Evolutionary conservation across 2,888 invertebrate genomes (phyloP).

Genomic region (Trypoxylon attenuatum): DNA sequence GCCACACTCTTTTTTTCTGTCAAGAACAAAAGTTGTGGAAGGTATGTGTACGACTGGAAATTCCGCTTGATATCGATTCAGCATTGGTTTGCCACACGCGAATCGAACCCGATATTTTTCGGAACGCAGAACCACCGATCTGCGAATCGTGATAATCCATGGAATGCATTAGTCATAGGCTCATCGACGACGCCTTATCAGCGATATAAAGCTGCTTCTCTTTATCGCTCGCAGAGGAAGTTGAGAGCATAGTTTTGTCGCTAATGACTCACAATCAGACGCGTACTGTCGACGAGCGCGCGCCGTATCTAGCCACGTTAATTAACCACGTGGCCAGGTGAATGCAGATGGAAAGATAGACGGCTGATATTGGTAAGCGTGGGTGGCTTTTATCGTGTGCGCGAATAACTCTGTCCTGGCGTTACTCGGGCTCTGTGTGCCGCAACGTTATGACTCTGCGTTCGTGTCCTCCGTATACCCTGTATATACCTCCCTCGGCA

Average conservation of each 20-base stretch:
- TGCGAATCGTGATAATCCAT: neutral
- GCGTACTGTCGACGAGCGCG: conserved; percentile 10
- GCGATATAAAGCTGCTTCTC: conserved; percentile 20
- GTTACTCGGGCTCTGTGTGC: conserved; percentile 26
- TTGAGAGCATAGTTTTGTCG: conserved; percentile 28
- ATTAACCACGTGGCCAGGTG: conserved; percentile 34
- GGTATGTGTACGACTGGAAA: too few relatives aligned
- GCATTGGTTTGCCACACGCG: too few relatives aligned
- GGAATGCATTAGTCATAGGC: conserved; percentile 22
- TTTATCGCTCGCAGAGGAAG: conserved; percentile 28
- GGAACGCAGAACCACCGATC: neutral
- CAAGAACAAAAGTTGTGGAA: too few relatives aligned
- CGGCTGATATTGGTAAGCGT: conserved; percentile 42
- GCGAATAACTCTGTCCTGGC: conserved; percentile 17
- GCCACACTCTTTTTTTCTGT: too few relatives aligned
- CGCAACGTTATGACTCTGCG: conserved; percentile 13
- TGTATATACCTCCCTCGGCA: conserved; percentile 4
- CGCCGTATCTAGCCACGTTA: conserved; percentile 30
- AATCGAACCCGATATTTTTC: too few relatives aligned
- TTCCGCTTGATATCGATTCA: too few relatives aligned
- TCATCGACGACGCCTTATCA: conserved; percentile 13
- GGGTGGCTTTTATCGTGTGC: conserved; percentile 32
- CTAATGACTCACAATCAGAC: conserved; percentile 47
- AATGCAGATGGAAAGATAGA: conserved; percentile 38
- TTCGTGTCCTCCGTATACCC: neutral